These are phyloP conservation scores for Cerastis leucographa DNA, from an alignment of 2,888 invertebrate species.

Conservation along the genomic window DNA sequence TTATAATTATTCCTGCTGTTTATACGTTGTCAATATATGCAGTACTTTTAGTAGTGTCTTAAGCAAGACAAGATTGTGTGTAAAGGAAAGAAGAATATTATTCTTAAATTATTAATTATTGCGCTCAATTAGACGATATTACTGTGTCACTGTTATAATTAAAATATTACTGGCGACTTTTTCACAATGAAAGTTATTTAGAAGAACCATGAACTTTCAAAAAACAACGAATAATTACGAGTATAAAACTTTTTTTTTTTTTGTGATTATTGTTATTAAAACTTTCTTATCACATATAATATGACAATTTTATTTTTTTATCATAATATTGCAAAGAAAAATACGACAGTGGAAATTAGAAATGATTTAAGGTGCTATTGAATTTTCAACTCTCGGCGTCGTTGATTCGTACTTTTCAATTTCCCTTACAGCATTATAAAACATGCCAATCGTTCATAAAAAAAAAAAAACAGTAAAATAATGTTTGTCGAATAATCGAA, in stretches of 20 bases:
- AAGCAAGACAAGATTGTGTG: not conserved
- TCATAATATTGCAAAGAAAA: too few species aligned
- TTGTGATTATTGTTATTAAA: not conserved
- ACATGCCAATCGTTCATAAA: not conserved
- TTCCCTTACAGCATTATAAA: not conserved
- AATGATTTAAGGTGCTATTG: not conserved
- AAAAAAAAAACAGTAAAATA: not conserved
- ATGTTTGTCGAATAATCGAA: not conserved
- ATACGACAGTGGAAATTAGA: not conserved
- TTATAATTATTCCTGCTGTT: too few species aligned
- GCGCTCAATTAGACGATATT: constrained; percentile 22
- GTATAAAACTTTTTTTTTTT: not conserved
- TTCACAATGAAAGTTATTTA: not conserved
- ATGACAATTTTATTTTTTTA: too few species aligned
- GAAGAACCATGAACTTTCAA: not conserved
- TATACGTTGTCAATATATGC: not conserved
- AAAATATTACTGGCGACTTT: not conserved
- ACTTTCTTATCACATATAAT: too few species aligned
- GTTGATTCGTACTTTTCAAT: rapidly evolving
- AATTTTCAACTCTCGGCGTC: not conserved
- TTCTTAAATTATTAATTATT: not conserved
- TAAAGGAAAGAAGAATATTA: not conserved
- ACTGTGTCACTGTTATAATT: not conserved
- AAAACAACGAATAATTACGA: not conserved
- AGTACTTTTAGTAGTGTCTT: not conserved